Percentiles rank a stretch among this genome's conserved stretches.
These are phyloP conservation scores for Pelagia noctiluca DNA, from an alignment of 30 jellyfish, hydroid and myxozoan species.

Conservation along the genomic window DNA sequence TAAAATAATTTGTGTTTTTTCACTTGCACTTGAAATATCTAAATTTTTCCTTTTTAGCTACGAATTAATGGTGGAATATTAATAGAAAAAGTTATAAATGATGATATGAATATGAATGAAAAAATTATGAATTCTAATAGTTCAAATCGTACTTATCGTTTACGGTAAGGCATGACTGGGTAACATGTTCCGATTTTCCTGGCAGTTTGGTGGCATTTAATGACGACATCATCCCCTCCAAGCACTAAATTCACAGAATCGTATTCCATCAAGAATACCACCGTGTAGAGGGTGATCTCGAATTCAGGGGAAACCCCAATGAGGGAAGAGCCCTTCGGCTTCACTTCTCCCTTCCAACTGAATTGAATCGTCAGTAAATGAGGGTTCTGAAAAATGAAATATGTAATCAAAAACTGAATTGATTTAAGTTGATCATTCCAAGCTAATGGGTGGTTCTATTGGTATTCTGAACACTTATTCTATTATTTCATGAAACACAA, in stretches of 20 bases:
- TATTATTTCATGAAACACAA: no score
- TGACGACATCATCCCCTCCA: slow-evolving; percentile 81
- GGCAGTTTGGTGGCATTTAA: slow-evolving; percentile 81
- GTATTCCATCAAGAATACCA: slow-evolving; percentile 77
- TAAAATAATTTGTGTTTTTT: no score
- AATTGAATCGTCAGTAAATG: slow-evolving; percentile 75
- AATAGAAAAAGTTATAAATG: no score
- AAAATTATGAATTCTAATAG: no score
- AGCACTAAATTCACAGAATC: slow-evolving; percentile 67
- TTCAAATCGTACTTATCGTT: no score
- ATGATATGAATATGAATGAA: no score
- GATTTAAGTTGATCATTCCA: no score
- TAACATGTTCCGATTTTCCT: slow-evolving; percentile 85
- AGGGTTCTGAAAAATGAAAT: slow-evolving; percentile 58
- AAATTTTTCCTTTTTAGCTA: no score
- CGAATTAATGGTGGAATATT: no score
- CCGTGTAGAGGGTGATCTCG: slow-evolving; percentile 85
- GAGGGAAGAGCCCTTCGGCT: slow-evolving; percentile 84
- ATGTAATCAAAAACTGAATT: not conserved
- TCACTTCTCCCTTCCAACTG: slow-evolving; percentile 77
- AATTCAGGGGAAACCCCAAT: slow-evolving; percentile 97
- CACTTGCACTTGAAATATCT: no score
- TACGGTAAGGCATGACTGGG: slow-evolving; percentile 66
- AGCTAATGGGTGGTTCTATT: no score
- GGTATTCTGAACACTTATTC: no score